Base-by-base conservation (phyloP, 2,888 invertebrate genomes). In the Nebria brevicollis region DNA sequence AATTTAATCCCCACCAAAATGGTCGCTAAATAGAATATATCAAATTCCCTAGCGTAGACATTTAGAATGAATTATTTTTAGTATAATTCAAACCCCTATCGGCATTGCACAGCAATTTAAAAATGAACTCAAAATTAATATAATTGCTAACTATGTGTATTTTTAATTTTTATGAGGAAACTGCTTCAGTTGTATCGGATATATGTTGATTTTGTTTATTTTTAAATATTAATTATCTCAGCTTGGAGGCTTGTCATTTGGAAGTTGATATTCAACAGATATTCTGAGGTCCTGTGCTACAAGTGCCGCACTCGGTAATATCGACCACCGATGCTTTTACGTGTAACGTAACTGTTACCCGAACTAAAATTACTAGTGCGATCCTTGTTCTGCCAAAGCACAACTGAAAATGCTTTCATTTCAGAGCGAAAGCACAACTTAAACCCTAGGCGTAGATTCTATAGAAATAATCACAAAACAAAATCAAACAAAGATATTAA, bases 261-360 rank as follows among this genome's bases (percentile, higher is more conserved):
- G 54, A 54, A 42, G 66, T 8, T 66, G 42, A 68, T 74, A 74
- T 79, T 79, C 79, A 79, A 79, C 79, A 79, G 79, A 79, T 79
- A 73, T 41, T 41, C 54, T 54, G 8, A 54, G 74, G 79, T 68
- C 41, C 41, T 13, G 65, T 43, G 68, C 75, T 25, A 79, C 79
- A 79, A 79, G 79, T 79, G 79, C 79, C 79, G 79, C 79, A 79
- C 79, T 79, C 79, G 66, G 64, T 73, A 73, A 66, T 79, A 79
- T 79, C 79, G 79, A 79, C 79, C 79, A 75, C 73, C 70, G 25
- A 74, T 79, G 72, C 13, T 41, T 65, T n/a, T 15, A 4, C n/a
- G 65, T 42, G 13, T 26, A 25, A 20, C n/a, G 13, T 26, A 79
- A 66, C 79, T 74, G 20, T 42, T 79, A 54, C 74, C 74, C 79